Evolutionary conservation across 1,140 invertebrate genomes (phyloP), one percentile per base, ranked within the genome.

Genomic region (Danaus plexippus): DNA sequence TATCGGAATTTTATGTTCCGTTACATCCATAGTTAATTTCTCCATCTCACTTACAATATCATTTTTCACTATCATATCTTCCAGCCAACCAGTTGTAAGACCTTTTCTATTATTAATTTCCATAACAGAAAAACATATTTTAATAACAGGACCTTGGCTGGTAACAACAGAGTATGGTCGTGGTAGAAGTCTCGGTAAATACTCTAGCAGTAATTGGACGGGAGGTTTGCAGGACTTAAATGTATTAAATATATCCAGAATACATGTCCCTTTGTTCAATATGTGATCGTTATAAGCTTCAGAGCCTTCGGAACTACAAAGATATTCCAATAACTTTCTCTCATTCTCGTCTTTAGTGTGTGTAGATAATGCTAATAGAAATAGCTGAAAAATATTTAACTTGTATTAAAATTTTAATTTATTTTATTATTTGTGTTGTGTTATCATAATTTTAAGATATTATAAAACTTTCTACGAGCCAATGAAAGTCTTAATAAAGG

Each of bases 111-210:
- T 71, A 67, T 89, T 87, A 1, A 90, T 79, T 58, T 89, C 68
- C 40, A 92, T 79, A 9, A 94, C 80, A 72, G 92, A 93, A 69
- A 95, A 95, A 43, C 91, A 91, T 66, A 95, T 90, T 57, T 89
- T 89, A 9, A 95, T 62, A 41, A 77, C 63, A 47, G 85, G 80
- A 8, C 78, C 63, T 46, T 85, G 88, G 61, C 91, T 93, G 53
- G 92, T 94, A 7, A 91, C 90, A 64, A 96, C 93, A 2, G 94
- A 96, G 85, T 96, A 96, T 12, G 93, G 90, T 55, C 95, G 84
- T 8, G 95, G 93, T 47, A 92, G 80, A 11, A 96, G 85, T 15
- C 90, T 88, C 2, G 93, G 91, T 49, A 96, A 85, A 69, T 95
- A 85, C 75, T 95, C 92, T 52, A 95, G 80, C 43, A 96, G 68